Evolutionary conservation across 2,113 vertebrate species (phyloP), one percentile per base, ranked within the genome.

Genomic region (Nannobrachium achirus): DNA sequence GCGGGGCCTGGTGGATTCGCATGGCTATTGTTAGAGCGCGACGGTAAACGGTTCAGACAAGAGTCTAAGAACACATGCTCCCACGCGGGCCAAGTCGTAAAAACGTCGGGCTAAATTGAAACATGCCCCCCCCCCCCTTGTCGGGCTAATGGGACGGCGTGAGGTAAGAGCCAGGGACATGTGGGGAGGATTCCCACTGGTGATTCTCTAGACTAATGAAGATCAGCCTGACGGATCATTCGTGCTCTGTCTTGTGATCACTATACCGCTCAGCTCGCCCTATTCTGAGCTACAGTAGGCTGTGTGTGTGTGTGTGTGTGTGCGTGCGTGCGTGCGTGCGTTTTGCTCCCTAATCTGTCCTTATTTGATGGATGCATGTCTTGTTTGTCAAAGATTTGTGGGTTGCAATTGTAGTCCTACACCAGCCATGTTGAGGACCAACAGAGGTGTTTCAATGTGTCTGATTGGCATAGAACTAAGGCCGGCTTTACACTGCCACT

Each of bases 1-100:
- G 45, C 71, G 53, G n/a, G n/a, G 60, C 70, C 55, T 70, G 20
- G 25, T 55, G 57, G 64, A 42, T 67, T 81, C 41, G 49, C 69
- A 66, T 41, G 20, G 44, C 68, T 65, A 45, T 61, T 63, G 61
- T 66, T 75, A 33, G 25, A 72, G 51, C 61, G 25, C 20, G 51
- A 58, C 41, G 53, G 57, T 69, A 45, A 63, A 72, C 3, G 3
- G 66, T 67, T 40, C 11, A 38, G 25, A 33, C 25, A 33, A 33
- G n/a, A n/a, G 55, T 33, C 19, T 62, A 15, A 52, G 14, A 71
- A 61, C 56, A 61, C 40, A 18, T 74, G 70, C 9, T 14, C 60
- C 59, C 20, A 61, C 7, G 4, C 41, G 56, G 10, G 2, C 45
- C 33, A 61, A 48, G 56, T 61, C 51, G 44, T 68, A 15, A 33